Conservation (phyloP, 2,797 vertebrate genomes). For the Phoebastria nigripes region DNA sequence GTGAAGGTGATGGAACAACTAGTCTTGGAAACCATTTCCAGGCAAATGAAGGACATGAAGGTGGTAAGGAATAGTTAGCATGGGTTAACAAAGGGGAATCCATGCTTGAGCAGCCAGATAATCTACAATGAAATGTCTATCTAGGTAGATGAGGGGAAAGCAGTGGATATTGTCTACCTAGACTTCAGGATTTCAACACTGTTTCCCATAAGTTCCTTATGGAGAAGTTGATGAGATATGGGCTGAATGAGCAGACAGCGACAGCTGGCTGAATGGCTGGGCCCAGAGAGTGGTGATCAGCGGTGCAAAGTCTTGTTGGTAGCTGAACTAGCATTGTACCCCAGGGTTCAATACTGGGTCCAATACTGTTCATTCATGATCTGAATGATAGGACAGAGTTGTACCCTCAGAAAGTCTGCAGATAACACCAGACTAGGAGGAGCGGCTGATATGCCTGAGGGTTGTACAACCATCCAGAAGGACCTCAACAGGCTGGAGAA, state of each 20-base stretch:
- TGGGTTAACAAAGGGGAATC: neutral
- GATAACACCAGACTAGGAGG: no score
- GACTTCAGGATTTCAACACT: neutral
- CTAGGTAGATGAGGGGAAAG: neutral
- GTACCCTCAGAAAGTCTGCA: neutral
- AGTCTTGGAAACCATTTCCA: neutral
- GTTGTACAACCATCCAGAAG: neutral
- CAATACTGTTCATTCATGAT: neutral
- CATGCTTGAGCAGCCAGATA: neutral
- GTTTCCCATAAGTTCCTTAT: neutral
- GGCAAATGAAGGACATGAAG: neutral
- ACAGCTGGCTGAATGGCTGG: neutral
- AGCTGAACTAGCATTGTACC: neutral
- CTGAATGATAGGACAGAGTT: neutral
- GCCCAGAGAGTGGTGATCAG: neutral
- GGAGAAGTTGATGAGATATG: neutral
- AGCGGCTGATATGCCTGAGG: no score
- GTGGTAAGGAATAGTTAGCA: rapidly evolving
- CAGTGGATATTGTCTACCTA: neutral
- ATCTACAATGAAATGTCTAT: neutral
- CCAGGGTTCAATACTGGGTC: neutral
- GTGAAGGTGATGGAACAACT: neutral
- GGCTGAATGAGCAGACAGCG: neutral
- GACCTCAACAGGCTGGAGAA: neutral
- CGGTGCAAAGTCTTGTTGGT: neutral